Conservation (phyloP, 2,888 invertebrate species). For the Drosophila villosipedis region DNA sequence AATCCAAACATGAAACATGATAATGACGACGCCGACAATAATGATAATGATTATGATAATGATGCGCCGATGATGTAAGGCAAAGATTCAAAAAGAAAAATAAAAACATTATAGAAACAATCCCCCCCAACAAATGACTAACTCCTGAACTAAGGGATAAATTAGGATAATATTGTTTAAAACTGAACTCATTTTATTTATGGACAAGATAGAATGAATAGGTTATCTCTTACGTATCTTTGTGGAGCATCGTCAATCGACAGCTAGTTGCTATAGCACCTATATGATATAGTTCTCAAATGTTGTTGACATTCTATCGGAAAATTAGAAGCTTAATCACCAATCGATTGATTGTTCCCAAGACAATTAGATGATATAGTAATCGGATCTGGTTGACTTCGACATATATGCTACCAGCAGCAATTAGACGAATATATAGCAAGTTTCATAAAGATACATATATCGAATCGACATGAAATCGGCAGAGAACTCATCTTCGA, state of each 20-base stretch:
- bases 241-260: too few relatives aligned
- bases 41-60: background rate
- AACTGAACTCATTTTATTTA: background rate
- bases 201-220: background rate
- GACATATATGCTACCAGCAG: background rate
- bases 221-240: background rate
- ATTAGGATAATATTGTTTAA: background rate
- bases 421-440: background rate
- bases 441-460: too few relatives aligned
- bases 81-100: background rate
- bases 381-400: background rate
- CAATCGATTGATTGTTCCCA: background rate
- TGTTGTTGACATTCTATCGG: background rate
- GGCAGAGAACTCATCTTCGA: background rate
- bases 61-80: slow-evolving; percentile 39
- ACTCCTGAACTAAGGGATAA: background rate
- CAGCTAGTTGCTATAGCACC: background rate
- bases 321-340: too few relatives aligned
- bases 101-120: slow-evolving; percentile 8
- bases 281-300: background rate
- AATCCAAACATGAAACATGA: slow-evolving; percentile 6
- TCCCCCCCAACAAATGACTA: slow-evolving; percentile 11
- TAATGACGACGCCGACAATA: background rate
- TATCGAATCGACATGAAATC: too few relatives aligned
- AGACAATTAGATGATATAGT: background rate